Conservation (phyloP, 1,140 invertebrate species). For the Grapholita molesta region DNA sequence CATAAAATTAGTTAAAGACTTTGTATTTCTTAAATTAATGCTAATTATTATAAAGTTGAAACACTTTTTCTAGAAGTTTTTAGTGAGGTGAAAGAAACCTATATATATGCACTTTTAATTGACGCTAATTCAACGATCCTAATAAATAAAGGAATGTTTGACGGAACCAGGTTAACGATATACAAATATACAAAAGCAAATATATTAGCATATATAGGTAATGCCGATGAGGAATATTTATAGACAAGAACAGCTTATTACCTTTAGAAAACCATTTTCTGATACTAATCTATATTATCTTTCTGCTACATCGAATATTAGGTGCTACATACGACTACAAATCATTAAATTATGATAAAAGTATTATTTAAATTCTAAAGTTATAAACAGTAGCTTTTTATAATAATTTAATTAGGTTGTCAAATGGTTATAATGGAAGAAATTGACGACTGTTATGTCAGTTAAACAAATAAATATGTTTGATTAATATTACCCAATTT, state of each 20-base stretch:
- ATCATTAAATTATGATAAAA: slow-evolving; percentile 3
- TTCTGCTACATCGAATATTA: background rate
- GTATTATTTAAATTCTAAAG: background rate
- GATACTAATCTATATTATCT: background rate
- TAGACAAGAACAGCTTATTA: background rate
- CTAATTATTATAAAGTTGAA: too few species aligned
- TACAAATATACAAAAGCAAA: background rate
- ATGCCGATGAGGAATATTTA: background rate
- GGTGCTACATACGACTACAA: background rate
- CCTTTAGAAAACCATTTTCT: background rate
- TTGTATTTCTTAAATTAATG: too few species aligned
- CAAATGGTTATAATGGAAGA: too few species aligned
- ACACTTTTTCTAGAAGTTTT: too few species aligned
- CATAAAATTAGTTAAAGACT: too few species aligned
- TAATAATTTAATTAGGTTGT: background rate
- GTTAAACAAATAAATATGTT: too few species aligned
- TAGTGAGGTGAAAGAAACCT: too few species aligned
- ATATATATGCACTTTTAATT: too few species aligned
- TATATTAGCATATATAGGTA: background rate
- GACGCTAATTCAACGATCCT: too few species aligned
- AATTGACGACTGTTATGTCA: too few species aligned
- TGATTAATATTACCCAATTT: too few species aligned
- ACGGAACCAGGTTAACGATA: background rate
- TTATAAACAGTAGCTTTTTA: background rate
- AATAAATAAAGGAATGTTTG: too few species aligned